Percentiles rank a stretch among this genome's conserved stretches.
Conservation (phyloP, 1,140 invertebrate genomes). For the Apocrypta bakeri region DNA sequence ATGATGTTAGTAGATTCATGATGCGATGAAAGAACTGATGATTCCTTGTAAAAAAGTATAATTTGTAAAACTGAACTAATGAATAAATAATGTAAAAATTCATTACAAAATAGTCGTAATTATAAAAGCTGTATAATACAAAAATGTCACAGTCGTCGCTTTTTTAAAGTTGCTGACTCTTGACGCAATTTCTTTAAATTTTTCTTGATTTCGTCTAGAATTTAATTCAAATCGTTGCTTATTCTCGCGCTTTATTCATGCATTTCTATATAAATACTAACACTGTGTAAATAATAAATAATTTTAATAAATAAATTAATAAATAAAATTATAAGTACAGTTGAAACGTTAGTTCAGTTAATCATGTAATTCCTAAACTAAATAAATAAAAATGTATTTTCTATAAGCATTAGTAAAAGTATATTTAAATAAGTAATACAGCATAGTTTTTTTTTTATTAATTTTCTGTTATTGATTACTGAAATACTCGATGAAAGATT, state of each 20-base stretch:
- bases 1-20: background rate
- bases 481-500: background rate
- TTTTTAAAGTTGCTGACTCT: no score
- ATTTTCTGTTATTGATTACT: no score
- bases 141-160: no score
- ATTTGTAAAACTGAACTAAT: background rate
- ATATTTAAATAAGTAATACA: background rate
- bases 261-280: no score
- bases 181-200: no score
- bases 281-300: no score
- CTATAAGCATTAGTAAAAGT: background rate
- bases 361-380: no score
- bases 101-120: background rate
- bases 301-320: background rate
- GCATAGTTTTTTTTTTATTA: background rate
- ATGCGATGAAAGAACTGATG: background rate
- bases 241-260: no score
- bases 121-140: no score
- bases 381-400: background rate
- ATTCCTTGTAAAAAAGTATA: background rate
- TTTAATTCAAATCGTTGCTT: no score
- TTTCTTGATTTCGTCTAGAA: no score
- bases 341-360: background rate
- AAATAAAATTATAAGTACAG: background rate
- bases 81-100: no score